Percentiles rank a stretch among this genome's conserved stretches.
These are phyloP conservation scores for Aphidius ervi DNA, from an alignment of 1,140 invertebrate species.

Conservation along the genomic window DNA sequence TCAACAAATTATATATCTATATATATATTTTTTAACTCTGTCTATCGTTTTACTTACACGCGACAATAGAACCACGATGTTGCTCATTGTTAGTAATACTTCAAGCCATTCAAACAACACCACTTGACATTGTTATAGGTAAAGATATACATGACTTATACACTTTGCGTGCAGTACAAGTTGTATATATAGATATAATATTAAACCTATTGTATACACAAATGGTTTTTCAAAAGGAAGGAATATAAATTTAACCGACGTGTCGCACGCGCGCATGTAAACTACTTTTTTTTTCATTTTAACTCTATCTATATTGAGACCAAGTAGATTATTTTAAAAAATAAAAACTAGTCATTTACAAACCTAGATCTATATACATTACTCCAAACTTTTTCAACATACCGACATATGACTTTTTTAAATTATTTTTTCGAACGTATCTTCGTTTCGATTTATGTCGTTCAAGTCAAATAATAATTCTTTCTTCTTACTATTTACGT, in stretches of 20 bases:
- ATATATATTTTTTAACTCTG: neutral
- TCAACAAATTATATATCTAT: neutral
- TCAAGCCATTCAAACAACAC: conserved; percentile 10
- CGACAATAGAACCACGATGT: conserved; percentile 19
- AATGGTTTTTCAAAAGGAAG: conserved; percentile 2
- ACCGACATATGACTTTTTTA: neutral
- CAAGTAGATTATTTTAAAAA: too few species aligned
- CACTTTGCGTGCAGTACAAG: too few species aligned
- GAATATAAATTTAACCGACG: conserved; percentile 18
- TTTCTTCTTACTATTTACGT: conserved; percentile 17
- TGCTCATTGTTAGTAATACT: conserved; percentile 21
- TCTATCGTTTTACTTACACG: neutral
- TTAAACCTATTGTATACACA: neutral
- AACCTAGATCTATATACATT: too few species aligned
- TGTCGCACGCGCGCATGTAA: conserved; percentile 15
- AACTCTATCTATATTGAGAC: too few species aligned
- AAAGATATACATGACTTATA: neutral
- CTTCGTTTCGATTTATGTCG: conserved; percentile 15
- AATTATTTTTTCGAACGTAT: conserved; percentile 18
- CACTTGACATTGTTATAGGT: neutral
- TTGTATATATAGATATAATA: conserved; percentile 6
- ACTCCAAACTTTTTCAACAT: too few species aligned
- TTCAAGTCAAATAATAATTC: conserved; percentile 14
- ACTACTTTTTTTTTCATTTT: too few species aligned
- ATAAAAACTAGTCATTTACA: too few species aligned